phyloP scores from a whole-genome alignment of 2,797 vertebrate genomes.

The Clamator glandarius region DNA sequence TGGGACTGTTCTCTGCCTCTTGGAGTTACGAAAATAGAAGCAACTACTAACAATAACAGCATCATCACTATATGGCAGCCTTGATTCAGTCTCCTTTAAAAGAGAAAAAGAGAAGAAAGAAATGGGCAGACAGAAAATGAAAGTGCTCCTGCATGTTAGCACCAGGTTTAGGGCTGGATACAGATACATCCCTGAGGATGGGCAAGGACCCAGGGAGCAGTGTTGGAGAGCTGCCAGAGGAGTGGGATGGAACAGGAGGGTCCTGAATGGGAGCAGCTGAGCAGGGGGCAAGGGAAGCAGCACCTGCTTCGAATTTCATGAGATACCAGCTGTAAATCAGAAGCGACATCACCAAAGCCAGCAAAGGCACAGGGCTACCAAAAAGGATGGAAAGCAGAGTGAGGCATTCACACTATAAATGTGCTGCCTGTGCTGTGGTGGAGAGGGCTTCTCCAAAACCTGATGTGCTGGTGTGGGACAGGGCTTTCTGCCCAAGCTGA shows the following conservation, averaged over 20 bases:
- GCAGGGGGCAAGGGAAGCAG: neutral
- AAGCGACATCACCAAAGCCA: neutral
- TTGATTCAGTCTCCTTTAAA: neutral
- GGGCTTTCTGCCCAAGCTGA: neutral
- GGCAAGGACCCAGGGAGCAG: neutral
- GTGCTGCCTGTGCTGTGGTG: rapidly evolving
- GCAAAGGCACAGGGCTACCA: neutral
- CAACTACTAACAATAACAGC: neutral
- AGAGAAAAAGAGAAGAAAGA: neutral
- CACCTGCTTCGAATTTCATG: neutral
- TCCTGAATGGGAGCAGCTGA: neutral
- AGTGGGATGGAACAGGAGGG: neutral
- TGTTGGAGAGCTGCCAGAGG: neutral
- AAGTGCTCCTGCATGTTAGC: neutral
- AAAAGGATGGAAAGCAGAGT: neutral
- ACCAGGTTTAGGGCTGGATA: neutral
- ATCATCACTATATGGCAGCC: neutral
- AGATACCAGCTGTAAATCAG: neutral
- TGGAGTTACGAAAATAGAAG: constrained; percentile 36
- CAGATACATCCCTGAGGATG: rapidly evolving
- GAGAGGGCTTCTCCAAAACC: neutral
- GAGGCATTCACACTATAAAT: neutral
- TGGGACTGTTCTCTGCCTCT: constrained; percentile 5
- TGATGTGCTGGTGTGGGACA: rapidly evolving
- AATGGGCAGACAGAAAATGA: neutral